Evolutionary conservation across 2,888 invertebrate genomes (phyloP), one percentile per base, ranked within the genome.

Genomic region (Empis stercorea): DNA sequence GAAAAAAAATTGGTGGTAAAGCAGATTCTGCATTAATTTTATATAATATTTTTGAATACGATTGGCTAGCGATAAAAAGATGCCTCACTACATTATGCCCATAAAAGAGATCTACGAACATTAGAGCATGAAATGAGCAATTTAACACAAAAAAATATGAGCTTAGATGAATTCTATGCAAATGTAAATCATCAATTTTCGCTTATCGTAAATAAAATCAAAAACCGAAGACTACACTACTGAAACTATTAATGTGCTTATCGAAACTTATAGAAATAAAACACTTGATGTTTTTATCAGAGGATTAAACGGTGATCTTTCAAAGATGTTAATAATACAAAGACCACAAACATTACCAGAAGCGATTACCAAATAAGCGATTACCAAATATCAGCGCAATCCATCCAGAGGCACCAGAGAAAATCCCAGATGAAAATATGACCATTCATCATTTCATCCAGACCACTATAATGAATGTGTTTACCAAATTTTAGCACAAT

Each of bases 61-160:
- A 34, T 17, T 47, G 47, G 47, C 0, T 13, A 4, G 16, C 45
- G 1, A 45, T 43, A 9, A 49, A 49, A 36, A 14, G 32, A 39
- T 46, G 45, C 10, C 10, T 48, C 48, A 10, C 38, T 45, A 2
- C 45, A 48, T 27, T 48, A 48, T 15, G 49, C 49, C 2, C 45
- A 49, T 10, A 49, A 49, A 46, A 39, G 44, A 13, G 46, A 46
- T 36, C n/a, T 48, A 6, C 32, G 43, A 1, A 49, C 44, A 11
- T 20, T 49, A 15, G 37, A 49, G 11, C 44, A 49, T 27, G 42
- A 49, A 30, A 2, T 49, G 10, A 20, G n/a, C 23, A 11, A 16
- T 7, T 30, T 49, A 34, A 36, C 17, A 5, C 49, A n/a, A 47
- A 15, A 42, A 9, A 44, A 36, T 14, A 13, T 7, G 32, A 44